Evolutionary conservation across 2,797 vertebrate genomes (phyloP), one percentile per base, ranked within the genome.

Genomic region (Babyrousa celebensis): DNA sequence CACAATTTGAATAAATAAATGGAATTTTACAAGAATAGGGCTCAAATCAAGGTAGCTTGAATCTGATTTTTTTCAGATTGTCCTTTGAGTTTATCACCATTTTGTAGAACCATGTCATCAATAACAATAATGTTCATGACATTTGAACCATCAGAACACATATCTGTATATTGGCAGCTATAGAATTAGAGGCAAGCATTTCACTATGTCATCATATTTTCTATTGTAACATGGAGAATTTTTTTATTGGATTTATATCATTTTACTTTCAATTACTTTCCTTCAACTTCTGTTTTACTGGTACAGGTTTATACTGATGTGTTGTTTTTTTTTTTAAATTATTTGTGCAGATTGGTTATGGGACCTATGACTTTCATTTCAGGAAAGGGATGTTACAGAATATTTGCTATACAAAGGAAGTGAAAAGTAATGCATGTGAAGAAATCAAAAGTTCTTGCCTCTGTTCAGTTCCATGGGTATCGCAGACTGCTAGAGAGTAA

Each of bases 1-100:
- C 56, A 63, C 2, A 62, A 21, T 72, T 96, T 89, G 52, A 94
- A 71, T 63, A 80, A 71, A 78, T 78, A 68, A 62, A 23, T 89
- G 5, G 2, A 71, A 85, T 71, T 78, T 72, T 78, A 12, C 36
- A 91, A 65, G 71, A 62, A 23, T 32, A 18, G 18, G 56, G 25
- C 23, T 71, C 29, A 25, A 71, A 65, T 40, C 16, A 77, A 82
- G 12, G 1, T 48, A 82, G 3, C 11, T 83, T 56, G 25, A 18
- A 21, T 9, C 71, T 77, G 9, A 36, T 86, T 72, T 77, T 65
- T 11, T 78, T 77, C 0, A 68, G 23, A 67, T 63, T 56, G 1
- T 48, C 3, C 3, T 67, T 63, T 65, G 29, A 23, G 18, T 70
- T 88, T 56, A n/a, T 87, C 4, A 58, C 9, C 79, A 17, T 85